These are phyloP conservation scores for Apotomis turbidana DNA, from an alignment of 2,888 invertebrate genomes.

Conservation along the genomic window DNA sequence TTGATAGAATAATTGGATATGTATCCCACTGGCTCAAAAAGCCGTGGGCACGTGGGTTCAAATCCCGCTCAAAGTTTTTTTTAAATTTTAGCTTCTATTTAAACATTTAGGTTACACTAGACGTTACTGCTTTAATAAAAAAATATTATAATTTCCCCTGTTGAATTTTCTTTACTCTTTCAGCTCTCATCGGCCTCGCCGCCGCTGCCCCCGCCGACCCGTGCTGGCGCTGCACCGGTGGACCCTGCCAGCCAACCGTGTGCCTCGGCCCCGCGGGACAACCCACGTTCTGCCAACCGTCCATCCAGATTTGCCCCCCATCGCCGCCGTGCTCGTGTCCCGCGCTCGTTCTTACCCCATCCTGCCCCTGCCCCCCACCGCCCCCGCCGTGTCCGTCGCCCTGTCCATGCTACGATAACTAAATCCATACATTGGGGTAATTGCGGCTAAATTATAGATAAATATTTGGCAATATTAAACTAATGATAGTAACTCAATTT, in stretches of 20 bases:
- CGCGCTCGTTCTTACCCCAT: conserved; percentile 36
- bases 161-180: conserved; percentile 7
- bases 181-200: conserved; percentile 61
- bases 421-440: background rate
- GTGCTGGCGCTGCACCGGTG: conserved; percentile 59
- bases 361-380: conserved; percentile 40
- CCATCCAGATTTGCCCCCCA: conserved; percentile 52
- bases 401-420: conserved; percentile 7
- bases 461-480: too few relatives aligned
- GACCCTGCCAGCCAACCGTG: conserved; percentile 58
- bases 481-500: too few relatives aligned
- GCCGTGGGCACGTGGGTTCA: too few relatives aligned
- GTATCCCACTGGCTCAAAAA: too few relatives aligned
- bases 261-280: conserved; percentile 56
- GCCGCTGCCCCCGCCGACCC: conserved; percentile 68
- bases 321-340: conserved; percentile 47
- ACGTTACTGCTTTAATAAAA: too few relatives aligned
- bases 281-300: conserved; percentile 56
- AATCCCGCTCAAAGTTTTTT: too few relatives aligned
- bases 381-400: conserved; percentile 30
- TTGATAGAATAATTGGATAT: too few relatives aligned
- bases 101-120: too few relatives aligned
- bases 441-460: background rate
- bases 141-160: too few relatives aligned
- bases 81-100: too few relatives aligned